Evolutionary conservation across 92 coral and sea anemone species (phyloP).

Genomic region (Actinernus sp.): DNA sequence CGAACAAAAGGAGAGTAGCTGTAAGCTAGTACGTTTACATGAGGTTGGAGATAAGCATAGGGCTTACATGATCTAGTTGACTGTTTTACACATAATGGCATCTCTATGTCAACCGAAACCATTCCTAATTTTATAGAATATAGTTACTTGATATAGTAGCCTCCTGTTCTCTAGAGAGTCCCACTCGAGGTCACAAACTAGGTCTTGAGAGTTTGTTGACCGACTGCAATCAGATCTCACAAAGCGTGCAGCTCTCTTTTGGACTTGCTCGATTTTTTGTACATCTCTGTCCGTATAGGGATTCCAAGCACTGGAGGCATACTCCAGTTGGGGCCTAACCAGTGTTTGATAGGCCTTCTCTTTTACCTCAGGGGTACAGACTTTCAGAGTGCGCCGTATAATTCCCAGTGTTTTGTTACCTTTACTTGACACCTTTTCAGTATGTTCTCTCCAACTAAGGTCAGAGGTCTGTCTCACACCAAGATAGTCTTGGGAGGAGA

Average conservation of each 20-base stretch:
- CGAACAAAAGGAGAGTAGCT: constrained; percentile 14
- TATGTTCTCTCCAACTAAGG: not conserved
- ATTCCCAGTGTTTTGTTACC: constrained; percentile 10
- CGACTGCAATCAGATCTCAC: constrained; percentile 10
- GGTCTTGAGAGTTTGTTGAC: not conserved
- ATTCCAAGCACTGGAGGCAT: constrained; percentile 34
- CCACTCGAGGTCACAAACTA: constrained; percentile 17
- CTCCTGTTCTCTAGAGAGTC: constrained; percentile 41
- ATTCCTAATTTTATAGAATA: constrained; percentile 18
- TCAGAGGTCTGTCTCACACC: not conserved
- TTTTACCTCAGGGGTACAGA: constrained; percentile 3
- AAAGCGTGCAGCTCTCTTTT: constrained; percentile 22
- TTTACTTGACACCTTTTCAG: not conserved
- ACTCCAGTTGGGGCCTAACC: constrained; percentile 11
- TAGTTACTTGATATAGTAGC: constrained; percentile 19
- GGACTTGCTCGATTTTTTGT: constrained; percentile 22
- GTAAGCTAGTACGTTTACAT: constrained; percentile 10
- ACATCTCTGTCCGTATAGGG: constrained; percentile 39
- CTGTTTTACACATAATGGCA: constrained; percentile 16
- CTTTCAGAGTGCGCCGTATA: constrained; percentile 1
- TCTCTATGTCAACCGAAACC: constrained; percentile 3
- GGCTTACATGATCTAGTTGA: constrained; percentile 12
- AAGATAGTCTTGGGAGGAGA: not conserved
- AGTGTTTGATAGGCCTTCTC: constrained; percentile 20
- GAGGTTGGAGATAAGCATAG: constrained; percentile 6